Evolutionary conservation across 2,797 vertebrate genomes (phyloP).

Genomic region (Paratrypauchen microcephalus): DNA sequence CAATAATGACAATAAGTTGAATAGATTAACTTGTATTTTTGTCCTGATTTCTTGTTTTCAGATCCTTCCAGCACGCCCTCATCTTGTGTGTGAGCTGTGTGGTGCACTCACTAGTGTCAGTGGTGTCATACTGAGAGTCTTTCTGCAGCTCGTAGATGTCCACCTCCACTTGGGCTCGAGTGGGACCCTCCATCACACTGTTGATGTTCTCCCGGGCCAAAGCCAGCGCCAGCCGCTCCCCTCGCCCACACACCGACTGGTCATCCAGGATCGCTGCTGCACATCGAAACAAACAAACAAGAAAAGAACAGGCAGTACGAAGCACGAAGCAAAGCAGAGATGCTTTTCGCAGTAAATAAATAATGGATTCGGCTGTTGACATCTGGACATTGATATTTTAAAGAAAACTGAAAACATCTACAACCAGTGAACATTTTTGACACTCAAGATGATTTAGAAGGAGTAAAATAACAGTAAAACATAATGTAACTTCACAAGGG

Average conservation of each 20-base stretch:
- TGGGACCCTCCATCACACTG: constrained; percentile 85
- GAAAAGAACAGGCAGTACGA: constrained; percentile 11
- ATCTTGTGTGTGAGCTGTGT: background rate
- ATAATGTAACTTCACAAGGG: constrained; percentile 5
- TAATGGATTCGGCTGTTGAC: background rate
- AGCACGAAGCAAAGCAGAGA: background rate
- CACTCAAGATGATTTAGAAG: constrained; percentile 12
- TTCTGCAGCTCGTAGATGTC: constrained; percentile 93
- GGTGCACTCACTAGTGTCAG: constrained; percentile 88
- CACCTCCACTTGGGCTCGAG: constrained; percentile 88
- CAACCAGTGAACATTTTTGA: constrained; percentile 2
- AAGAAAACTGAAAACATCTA: background rate
- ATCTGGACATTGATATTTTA: background rate
- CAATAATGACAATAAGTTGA: background rate
- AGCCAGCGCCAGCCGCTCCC: constrained; percentile 88
- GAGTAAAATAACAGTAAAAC: constrained; percentile 11
- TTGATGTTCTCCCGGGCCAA: constrained; percentile 93
- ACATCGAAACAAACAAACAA: constrained; percentile 22
- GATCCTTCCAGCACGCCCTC: background rate
- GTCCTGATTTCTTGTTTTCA: background rate
- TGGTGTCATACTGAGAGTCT: constrained; percentile 95
- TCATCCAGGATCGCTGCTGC: constrained; percentile 93
- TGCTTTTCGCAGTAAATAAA: background rate
- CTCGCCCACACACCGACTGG: constrained; percentile 90
- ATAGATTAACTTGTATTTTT: background rate